Conservation (phyloP, 2,797 vertebrate genomes). For the Hipposideros larvatus region DNA sequence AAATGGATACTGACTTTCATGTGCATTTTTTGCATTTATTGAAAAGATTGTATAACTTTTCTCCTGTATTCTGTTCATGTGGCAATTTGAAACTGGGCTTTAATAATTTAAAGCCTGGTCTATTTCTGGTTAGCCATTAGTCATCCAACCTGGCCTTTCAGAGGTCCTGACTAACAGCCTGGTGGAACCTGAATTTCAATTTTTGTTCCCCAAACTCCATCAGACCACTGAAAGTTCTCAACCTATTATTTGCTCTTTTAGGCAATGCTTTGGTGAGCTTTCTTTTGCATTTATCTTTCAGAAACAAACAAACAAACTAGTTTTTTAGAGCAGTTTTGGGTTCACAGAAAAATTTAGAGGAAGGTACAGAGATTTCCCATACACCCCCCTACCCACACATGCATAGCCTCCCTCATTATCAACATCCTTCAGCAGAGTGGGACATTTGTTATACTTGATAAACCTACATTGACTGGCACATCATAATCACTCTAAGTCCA, state of each 20-base stretch:
- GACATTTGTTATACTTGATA: neutral
- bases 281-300: neutral
- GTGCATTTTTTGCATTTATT: neutral
- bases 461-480: neutral
- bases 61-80: neutral
- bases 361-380: neutral
- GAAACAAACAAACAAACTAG: neutral
- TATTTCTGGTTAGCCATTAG: neutral
- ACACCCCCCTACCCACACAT: fast-evolving
- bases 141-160: neutral
- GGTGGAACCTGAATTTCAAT: neutral
- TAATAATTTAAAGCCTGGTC: neutral
- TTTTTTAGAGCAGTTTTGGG: neutral
- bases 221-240: neutral
- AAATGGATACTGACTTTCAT: neutral
- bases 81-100: neutral
- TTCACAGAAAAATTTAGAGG: neutral
- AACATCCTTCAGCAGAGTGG: neutral
- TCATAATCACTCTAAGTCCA: neutral
- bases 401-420: neutral
- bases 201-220: neutral
- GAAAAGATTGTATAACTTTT: neutral
- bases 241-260: neutral
- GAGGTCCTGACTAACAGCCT: neutral
- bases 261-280: neutral